A percentile compares a stretch with the other conserved stretches of the same genome.
Conservation (phyloP, 2,113 vertebrate species). For the Meleagris gallopavo region DNA sequence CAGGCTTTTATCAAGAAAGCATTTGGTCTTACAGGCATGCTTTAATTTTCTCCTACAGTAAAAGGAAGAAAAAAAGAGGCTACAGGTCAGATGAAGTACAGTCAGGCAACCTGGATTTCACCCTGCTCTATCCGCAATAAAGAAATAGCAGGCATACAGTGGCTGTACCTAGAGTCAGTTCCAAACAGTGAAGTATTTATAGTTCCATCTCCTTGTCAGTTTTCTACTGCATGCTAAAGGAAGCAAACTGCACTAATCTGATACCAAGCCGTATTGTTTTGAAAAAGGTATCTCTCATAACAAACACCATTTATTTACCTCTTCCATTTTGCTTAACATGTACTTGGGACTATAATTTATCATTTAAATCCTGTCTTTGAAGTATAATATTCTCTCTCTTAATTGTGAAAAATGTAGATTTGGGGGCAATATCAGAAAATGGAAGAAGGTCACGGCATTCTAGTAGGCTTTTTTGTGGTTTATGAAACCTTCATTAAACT, state of each 20-base stretch:
- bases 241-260: neutral
- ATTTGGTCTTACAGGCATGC: neutral
- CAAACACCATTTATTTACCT: neutral
- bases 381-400: neutral
- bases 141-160: neutral
- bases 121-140: neutral
- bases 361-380: neutral
- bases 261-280: neutral
- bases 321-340: neutral
- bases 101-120: neutral
- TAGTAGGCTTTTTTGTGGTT: constrained; percentile 10
- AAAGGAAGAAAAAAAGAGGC: neutral
- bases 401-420: neutral
- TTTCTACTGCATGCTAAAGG: neutral
- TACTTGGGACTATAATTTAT: neutral
- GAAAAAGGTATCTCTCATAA: neutral
- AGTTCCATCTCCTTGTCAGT: constrained; percentile 1
- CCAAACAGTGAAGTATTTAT: constrained; percentile 43
- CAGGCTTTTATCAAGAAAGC: neutral
- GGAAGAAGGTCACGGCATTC: constrained; percentile 49
- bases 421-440: neutral
- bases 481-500: constrained; percentile 54
- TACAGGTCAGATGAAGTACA: neutral
- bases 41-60: neutral
- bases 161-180: neutral